phyloP scores from a whole-genome alignment of 2,888 invertebrate genomes.

The Seira sanloemensis region DNA sequence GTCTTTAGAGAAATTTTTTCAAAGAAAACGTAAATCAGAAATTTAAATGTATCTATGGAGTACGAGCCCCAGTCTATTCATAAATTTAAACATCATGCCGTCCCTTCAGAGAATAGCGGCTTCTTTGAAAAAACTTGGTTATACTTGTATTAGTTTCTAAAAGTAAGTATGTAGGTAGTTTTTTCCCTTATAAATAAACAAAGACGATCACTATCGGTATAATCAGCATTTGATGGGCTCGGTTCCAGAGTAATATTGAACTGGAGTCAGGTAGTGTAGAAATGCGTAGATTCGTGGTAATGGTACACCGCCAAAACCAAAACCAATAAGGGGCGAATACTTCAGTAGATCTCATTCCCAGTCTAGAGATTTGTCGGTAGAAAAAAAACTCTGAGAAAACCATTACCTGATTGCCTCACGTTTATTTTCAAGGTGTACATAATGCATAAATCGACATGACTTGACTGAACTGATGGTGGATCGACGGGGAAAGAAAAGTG shows the following conservation, averaged over 20 bases:
- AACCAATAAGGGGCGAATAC: neutral
- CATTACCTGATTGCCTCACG: conserved; percentile 62
- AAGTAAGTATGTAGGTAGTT: no score
- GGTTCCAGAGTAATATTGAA: neutral
- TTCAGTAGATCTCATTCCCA: neutral
- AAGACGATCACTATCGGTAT: neutral
- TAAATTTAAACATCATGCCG: no score
- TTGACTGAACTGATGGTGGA: conserved; percentile 36
- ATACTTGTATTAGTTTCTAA: no score
- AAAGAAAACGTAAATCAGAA: no score
- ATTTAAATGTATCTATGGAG: no score
- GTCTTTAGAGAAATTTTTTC: no score
- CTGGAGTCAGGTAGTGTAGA: neutral
- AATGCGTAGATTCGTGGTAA: neutral
- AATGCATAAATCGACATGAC: conserved; percentile 63
- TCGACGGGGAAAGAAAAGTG: conserved; percentile 23
- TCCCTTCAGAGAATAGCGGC: no score
- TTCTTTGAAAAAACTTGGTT: no score
- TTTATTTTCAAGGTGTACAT: conserved; percentile 56
- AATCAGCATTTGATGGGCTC: no score
- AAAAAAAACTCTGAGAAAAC: neutral
- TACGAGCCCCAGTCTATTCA: no score
- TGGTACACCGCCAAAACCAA: neutral
- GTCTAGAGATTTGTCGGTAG: neutral
- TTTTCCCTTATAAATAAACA: neutral